These are phyloP conservation scores for Orthonevra nobilis DNA, from an alignment of 2,888 invertebrate species.

Conservation along the genomic window DNA sequence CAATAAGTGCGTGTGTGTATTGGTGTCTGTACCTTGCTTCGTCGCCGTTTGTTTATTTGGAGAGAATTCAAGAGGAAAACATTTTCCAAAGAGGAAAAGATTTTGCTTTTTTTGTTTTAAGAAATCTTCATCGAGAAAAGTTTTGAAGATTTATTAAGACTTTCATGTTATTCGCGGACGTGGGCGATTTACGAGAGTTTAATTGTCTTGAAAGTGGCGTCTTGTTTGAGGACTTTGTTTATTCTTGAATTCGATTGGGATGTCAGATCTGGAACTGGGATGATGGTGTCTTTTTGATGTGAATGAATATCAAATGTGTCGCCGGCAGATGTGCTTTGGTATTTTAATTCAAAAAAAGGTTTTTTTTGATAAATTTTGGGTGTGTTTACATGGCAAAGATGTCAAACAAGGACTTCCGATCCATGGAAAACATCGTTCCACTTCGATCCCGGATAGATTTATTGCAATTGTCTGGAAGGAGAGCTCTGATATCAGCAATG, in stretches of 20 bases:
- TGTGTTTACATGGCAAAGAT: no score
- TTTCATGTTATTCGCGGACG: constrained; percentile 3
- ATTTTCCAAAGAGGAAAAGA: neutral
- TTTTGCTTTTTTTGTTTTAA: neutral
- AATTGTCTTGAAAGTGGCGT: constrained; percentile 63
- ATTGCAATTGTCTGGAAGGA: no score
- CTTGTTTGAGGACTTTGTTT: constrained; percentile 62
- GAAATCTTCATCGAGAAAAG: constrained; percentile 12
- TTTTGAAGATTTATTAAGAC: constrained; percentile 35
- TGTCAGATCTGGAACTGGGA: neutral
- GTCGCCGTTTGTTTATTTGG: constrained; percentile 37
- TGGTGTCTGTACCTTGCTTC: constrained; percentile 3
- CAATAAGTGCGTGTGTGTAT: constrained; percentile 27
- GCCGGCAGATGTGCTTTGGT: no score
- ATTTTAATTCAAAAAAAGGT: no score
- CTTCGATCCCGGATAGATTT: no score
- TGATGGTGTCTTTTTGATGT: constrained; percentile 19
- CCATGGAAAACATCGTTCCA: no score
- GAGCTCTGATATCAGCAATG: no score
- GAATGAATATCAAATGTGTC: no score
- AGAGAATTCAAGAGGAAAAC: constrained; percentile 4
- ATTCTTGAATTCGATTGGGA: constrained; percentile 30
- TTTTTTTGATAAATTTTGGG: no score
- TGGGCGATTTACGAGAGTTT: constrained; percentile 52
- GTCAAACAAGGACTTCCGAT: no score